Base-by-base conservation (phyloP, 2,113 vertebrate genomes). In the Lagenorhynchus albirostris region DNA sequence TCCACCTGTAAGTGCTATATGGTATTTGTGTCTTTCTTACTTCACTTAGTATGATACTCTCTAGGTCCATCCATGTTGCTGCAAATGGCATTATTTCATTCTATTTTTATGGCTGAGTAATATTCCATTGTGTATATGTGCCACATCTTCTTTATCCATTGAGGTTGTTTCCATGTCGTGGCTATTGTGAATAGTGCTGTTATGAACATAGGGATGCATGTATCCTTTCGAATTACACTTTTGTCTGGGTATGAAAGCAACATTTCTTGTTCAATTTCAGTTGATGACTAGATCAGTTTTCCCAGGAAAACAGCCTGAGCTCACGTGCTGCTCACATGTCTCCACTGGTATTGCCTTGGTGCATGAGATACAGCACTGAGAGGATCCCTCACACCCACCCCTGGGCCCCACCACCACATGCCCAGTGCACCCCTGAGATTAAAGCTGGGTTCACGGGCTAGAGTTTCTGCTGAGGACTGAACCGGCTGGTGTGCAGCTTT, bases 371-470 rank as follows among this genome's bases (percentile, higher is more conserved):
- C 93, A 80, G 38, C 44, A 88, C 80, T 60, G 36, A 90, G 89
- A 87, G 83, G n/a, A 73, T 50, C 50, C 14, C 71, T 21, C 41
- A 77, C 20, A 6, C 29, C 44, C 31, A 38, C 2, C 77, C 33
- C 12, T 18, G 12, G 77, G 60, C 88, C 33, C 41, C 36, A 50
- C 44, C 53, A 44, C 25, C 38, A 8, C 25, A 62, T 36, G 63
- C 65, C 33, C 2, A 65, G 83, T 3, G 31, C 73, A 80, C 63
- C 91, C 79, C 85, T 79, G 6, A 74, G 84, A 91, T 92, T 79
- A 96, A 94, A 97, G 96, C 94, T 65, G 93, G 74, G 44, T 92
- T 97, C 73, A 53, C 80, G 25, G 50, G 44, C 68, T 71, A 29
- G 12, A 91, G 92, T 85, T 76, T 81, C 86, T 53, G 71, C 0